Conservation (phyloP, 2,113 vertebrate genomes). For the Urocynchramus pylzowi region DNA sequence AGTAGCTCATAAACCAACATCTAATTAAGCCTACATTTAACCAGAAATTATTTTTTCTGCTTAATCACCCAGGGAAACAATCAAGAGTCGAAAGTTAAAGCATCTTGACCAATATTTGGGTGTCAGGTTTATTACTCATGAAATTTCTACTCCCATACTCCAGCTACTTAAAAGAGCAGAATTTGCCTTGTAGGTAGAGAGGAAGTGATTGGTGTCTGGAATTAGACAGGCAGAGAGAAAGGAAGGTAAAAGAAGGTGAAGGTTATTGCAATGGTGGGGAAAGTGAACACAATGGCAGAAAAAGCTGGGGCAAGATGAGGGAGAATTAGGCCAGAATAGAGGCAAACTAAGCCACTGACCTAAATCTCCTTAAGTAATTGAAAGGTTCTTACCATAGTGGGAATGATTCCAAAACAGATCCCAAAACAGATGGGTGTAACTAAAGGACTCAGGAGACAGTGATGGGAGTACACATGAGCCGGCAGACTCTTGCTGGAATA, state of each 20-base stretch:
- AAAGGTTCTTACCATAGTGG: background rate
- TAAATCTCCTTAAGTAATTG: background rate
- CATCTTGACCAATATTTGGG: background rate
- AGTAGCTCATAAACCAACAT: background rate
- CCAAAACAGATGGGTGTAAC: background rate
- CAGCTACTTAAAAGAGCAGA: background rate
- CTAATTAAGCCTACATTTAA: background rate
- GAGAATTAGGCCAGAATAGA: background rate
- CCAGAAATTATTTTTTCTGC: slow-evolving; percentile 2
- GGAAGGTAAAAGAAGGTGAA: background rate
- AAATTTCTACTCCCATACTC: background rate
- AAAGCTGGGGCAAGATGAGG: background rate
- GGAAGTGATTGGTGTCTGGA: background rate
- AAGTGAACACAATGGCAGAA: background rate
- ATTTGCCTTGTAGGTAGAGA: background rate
- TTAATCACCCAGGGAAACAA: background rate
- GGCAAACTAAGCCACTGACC: background rate
- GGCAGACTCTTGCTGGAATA: background rate
- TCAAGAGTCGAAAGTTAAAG: background rate
- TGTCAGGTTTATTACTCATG: background rate
- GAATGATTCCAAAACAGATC: background rate
- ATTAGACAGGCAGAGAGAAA: background rate
- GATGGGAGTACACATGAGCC: background rate
- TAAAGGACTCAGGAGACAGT: background rate
- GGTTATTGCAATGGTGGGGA: background rate